These are phyloP conservation scores for Stegodyphus mimosarum DNA, from an alignment of 1,140 invertebrate species.

Conservation along the genomic window DNA sequence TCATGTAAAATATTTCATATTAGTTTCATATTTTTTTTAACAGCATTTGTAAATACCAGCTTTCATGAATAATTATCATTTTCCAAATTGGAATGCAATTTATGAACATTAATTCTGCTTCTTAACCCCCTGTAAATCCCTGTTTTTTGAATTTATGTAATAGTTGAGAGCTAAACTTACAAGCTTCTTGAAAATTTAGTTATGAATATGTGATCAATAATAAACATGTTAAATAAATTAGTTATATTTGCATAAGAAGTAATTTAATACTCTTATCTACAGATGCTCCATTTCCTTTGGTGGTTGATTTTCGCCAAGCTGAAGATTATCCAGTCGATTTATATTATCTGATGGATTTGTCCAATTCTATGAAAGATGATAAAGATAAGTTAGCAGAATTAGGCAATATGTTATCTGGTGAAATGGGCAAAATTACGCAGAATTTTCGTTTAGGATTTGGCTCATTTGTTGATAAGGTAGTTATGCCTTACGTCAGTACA, in stretches of 20 bases:
- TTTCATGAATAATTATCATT: too few species aligned
- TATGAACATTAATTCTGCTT: too few species aligned
- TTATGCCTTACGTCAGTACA: slow-evolving; percentile 93
- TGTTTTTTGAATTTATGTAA: background rate
- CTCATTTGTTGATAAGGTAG: slow-evolving; percentile 98
- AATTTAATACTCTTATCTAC: background rate
- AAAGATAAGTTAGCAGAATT: slow-evolving; percentile 77
- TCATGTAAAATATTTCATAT: too few species aligned
- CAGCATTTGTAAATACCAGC: too few species aligned
- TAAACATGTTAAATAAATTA: too few species aligned
- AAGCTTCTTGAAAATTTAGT: too few species aligned
- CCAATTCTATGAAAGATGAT: slow-evolving; percentile 81
- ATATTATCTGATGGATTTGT: slow-evolving; percentile 89
- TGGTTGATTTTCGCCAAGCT: slow-evolving; percentile 73
- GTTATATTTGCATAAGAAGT: background rate
- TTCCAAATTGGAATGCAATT: too few species aligned
- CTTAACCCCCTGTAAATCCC: too few species aligned
- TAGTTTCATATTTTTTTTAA: too few species aligned
- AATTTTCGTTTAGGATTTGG: slow-evolving; percentile 93
- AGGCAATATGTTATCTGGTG: slow-evolving; percentile 70
- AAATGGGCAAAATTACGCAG: slow-evolving; percentile 84
- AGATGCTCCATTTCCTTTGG: slow-evolving; percentile 63
- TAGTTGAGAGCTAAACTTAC: background rate
- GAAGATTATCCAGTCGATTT: slow-evolving; percentile 88
- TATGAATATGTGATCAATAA: too few species aligned